Evolutionary conservation across 2,888 invertebrate species (phyloP).

Genomic region (Eulithis prunata): DNA sequence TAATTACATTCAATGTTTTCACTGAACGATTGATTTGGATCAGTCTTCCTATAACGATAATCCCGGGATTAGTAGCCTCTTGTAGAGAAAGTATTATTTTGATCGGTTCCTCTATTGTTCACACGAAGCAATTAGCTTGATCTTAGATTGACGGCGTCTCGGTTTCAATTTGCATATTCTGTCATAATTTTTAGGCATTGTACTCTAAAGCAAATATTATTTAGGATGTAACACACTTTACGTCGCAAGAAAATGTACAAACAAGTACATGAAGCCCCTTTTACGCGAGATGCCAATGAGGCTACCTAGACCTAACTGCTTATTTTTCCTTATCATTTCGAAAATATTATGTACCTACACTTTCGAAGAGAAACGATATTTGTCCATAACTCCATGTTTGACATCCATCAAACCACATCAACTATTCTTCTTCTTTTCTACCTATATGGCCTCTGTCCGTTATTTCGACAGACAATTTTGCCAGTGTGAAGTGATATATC

Average conservation of each 20-base stretch:
- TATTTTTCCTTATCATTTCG: not conserved
- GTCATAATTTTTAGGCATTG: slow-evolving; percentile 1
- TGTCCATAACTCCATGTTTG: too few relatives aligned
- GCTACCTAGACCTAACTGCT: not conserved
- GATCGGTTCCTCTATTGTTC: slow-evolving; percentile 31
- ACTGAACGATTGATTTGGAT: slow-evolving; percentile 73
- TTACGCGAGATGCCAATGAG: too few relatives aligned
- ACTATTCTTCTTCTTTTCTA: too few relatives aligned
- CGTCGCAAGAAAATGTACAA: not conserved
- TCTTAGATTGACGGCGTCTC: slow-evolving; percentile 4
- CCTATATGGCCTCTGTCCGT: too few relatives aligned
- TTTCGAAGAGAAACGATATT: too few relatives aligned
- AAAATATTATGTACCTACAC: not conserved
- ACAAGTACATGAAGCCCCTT: not conserved
- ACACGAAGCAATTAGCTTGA: slow-evolving; percentile 32
- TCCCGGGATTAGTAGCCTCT: slow-evolving; percentile 34
- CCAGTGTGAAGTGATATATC: too few relatives aligned
- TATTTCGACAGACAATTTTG: too few relatives aligned
- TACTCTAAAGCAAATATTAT: slow-evolving; percentile 1
- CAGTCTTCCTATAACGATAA: slow-evolving; percentile 67
- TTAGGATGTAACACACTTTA: not conserved
- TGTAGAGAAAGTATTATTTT: slow-evolving; percentile 34
- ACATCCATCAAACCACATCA: too few relatives aligned
- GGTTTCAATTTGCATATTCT: slow-evolving; percentile 9
- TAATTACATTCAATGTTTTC: slow-evolving; percentile 79